phyloP scores from a whole-genome alignment of 2,113 vertebrate genomes.

The Pituophis catenifer region DNA sequence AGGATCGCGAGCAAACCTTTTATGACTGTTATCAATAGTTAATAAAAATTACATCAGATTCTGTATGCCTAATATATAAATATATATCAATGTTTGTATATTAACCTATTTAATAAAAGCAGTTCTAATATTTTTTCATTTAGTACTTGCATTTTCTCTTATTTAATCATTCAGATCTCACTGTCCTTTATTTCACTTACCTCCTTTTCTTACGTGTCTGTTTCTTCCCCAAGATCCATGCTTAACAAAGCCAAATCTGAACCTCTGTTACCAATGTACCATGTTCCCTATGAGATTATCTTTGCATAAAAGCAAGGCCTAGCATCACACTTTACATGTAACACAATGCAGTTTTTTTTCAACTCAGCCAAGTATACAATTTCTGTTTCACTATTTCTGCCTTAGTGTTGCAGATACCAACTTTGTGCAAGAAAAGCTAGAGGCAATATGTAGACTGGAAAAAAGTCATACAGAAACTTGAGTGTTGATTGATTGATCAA shows the following conservation, averaged over 20 bases:
- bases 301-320: background rate
- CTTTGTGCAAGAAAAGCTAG: background rate
- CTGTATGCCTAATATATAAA: no score
- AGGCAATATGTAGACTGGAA: background rate
- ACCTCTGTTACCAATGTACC: background rate
- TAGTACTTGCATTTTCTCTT: background rate
- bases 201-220: no score
- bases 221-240: background rate
- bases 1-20: slow-evolving; percentile 21
- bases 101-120: background rate
- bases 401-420: background rate
- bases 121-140: background rate
- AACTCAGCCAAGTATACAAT: background rate
- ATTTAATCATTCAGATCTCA: no score
- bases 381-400: background rate
- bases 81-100: no score
- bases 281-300: background rate
- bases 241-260: background rate
- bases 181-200: no score
- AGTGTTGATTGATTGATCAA: background rate
- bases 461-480: background rate
- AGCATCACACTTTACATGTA: background rate
- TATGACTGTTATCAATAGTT: background rate
- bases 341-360: background rate
- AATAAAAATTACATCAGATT: no score